phyloP scores from a whole-genome alignment of 2,888 invertebrate genomes.

The Tromatobia lineatoria region DNA sequence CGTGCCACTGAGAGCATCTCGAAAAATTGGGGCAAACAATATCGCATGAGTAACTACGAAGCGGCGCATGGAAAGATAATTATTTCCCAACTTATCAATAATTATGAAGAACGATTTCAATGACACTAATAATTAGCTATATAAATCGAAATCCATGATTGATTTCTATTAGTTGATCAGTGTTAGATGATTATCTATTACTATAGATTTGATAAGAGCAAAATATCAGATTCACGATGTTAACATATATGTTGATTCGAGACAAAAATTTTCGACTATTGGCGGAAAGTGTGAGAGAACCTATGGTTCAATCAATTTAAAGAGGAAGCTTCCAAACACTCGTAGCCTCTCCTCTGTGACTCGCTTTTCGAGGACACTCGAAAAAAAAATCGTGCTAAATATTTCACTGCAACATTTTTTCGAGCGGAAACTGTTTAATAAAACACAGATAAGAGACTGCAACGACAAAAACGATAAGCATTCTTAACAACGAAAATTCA shows the following conservation, averaged over 20 bases:
- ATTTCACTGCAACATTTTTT: slow-evolving; percentile 14
- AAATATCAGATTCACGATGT: too few relatives aligned
- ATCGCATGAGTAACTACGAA: not conserved
- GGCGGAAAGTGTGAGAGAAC: too few relatives aligned
- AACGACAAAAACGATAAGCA: too few relatives aligned
- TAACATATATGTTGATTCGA: too few relatives aligned
- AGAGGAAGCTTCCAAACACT: not conserved
- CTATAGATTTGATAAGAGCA: too few relatives aligned
- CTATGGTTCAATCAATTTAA: slow-evolving; percentile 22
- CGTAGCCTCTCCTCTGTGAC: not conserved
- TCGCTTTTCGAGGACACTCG: not conserved
- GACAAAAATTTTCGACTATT: too few relatives aligned
- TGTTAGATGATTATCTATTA: too few relatives aligned
- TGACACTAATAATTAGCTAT: not conserved
- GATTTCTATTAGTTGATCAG: too few relatives aligned
- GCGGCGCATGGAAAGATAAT: not conserved
- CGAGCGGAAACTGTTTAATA: not conserved
- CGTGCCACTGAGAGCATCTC: not conserved
- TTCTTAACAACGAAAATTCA: too few relatives aligned
- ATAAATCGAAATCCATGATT: too few relatives aligned
- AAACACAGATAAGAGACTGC: too few relatives aligned
- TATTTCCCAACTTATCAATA: not conserved
- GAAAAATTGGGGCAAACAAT: slow-evolving; percentile 21
- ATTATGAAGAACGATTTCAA: not conserved
- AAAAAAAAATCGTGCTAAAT: not conserved